Base-by-base conservation (phyloP, 2,797 vertebrate genomes). In the Sitta carolinensis region DNA sequence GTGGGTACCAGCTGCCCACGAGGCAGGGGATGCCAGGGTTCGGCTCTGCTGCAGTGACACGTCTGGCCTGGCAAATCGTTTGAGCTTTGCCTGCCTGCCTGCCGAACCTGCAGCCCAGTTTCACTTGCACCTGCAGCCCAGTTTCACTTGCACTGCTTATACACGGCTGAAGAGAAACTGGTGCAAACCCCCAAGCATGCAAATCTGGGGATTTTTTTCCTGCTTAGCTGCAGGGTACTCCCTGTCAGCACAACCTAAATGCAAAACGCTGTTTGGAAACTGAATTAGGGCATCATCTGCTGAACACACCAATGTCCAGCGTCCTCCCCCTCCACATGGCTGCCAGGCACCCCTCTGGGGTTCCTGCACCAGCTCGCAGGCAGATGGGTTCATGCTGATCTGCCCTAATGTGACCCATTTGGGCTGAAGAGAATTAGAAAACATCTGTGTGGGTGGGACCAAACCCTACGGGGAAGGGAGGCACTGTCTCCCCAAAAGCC, bases 181-280 rank as follows among this genome's bases (percentile, higher is more conserved):
- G 45, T 84, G 69, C 84, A 94, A 81, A 72, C 42, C 59, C 76
- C 62, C 3, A 2, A 43, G 78, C 30, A 29, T 86, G 79, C 34
- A 88, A 72, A 76, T 83, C 20, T 64, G 57, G 66, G 47, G 32
- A 59, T n/a, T 63, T 76, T 85, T 79, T 82, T 70, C 55, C 42
- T 68, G 34, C 54, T 63, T 86, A 61, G 73, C 79, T 84, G 69
- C 73, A 84, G 78, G 87, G 40, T 87, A 77, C 67, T 92, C 70
- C 67, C 74, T 91, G 78, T 55, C 91, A 94, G 84, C 52, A 48
- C 66, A 94, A 91, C 76, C 76, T 67, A 76, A 85, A 94, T 50
- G 68, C 57, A 77, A 83, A 93, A 77, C 1, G 7, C 73, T 50
- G 32, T 77, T 77, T 86, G 76, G 76, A 86, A 87, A 54, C 34